Evolutionary conservation across 2,797 vertebrate genomes (phyloP), one percentile per base, ranked within the genome.

Genomic region (Oceanodroma leucorhoa): DNA sequence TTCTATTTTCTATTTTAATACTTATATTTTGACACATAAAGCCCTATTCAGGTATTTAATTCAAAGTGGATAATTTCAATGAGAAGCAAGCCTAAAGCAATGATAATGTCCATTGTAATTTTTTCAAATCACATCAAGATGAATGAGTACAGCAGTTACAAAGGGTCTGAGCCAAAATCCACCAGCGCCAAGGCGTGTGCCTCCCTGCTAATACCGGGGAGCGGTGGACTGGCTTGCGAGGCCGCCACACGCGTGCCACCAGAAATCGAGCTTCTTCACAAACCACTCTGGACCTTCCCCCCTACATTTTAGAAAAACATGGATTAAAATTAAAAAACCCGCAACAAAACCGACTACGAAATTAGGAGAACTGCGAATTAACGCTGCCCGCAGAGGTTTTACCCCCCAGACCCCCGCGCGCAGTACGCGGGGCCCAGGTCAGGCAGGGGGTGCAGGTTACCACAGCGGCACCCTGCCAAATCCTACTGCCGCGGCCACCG

Each of bases 131-230:
- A 0, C 36, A 26, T 9, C 2, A 3, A 24, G 40, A 55, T 0
- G 14, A 76, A 41, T 0, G 6, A 70, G 67, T 9, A 9, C 3
- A 26, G 78, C 17, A 10, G 40, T 3, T 22, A 19, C 18, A 54
- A 54, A 62, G 30, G 54, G 66, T 20, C 27, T 0, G 1, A 76
- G 36, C 46, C 53, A 53, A 67, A 80, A 55, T 0, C 34, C 61
- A 23, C 23, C 2, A 1, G 77, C 9, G 6, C 16, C 10, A 1
- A 7, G 38, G 32, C 5, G 2, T 0, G 21, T 8, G 41, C 10
- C 51, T 51, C 51, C 55, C 40, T 14, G 48, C 12, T 6, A 36
- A 20, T 1, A 12, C 5, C 1, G 2, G 17, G 36, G 26, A 19
- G 9, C 3, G 2, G 36, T 0, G 14, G 22, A 10, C 41, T 1